These are phyloP conservation scores for Eudemis profundana DNA, from an alignment of 2,888 invertebrate genomes.

Conservation along the genomic window DNA sequence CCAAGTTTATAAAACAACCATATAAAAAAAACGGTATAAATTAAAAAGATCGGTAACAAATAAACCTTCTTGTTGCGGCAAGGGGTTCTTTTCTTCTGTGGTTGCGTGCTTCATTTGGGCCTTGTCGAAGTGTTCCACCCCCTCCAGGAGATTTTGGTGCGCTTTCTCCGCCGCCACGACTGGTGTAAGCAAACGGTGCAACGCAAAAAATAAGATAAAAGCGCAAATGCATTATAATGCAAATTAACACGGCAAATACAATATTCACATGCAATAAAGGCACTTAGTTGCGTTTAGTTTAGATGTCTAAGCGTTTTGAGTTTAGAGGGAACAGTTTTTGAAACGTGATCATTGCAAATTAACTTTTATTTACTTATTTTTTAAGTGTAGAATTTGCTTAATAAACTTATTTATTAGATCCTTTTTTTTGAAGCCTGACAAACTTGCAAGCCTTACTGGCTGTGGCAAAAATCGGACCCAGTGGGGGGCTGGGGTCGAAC, in stretches of 20 bases:
- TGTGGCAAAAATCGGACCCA: too few relatives aligned
- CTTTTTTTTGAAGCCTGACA: too few relatives aligned
- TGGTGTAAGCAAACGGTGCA: slow-evolving; percentile 81
- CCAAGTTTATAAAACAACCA: too few relatives aligned
- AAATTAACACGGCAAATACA: slow-evolving; percentile 43
- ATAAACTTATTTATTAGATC: too few relatives aligned
- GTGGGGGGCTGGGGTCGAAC: too few relatives aligned
- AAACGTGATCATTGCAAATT: not conserved
- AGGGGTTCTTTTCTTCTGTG: slow-evolving; percentile 90
- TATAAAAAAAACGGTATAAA: not conserved
- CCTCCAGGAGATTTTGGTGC: slow-evolving; percentile 89
- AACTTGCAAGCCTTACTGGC: too few relatives aligned
- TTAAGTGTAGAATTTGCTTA: too few relatives aligned
- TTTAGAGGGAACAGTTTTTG: not conserved
- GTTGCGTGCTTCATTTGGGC: slow-evolving; percentile 89
- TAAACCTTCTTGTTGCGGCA: slow-evolving; percentile 90
- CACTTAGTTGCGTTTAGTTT: not conserved
- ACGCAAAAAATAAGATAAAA: slow-evolving; percentile 60
- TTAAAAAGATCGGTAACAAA: slow-evolving; percentile 44
- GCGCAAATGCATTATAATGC: slow-evolving; percentile 47
- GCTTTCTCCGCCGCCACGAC: slow-evolving; percentile 90
- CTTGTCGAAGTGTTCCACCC: slow-evolving; percentile 90
- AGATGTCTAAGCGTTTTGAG: not conserved
- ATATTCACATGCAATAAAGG: slow-evolving; percentile 33
- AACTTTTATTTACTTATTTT: not conserved